A percentile compares a stretch with the other conserved stretches of the same genome.
Conservation (phyloP, 2,888 invertebrate genomes). For the Operophtera brumata region DNA sequence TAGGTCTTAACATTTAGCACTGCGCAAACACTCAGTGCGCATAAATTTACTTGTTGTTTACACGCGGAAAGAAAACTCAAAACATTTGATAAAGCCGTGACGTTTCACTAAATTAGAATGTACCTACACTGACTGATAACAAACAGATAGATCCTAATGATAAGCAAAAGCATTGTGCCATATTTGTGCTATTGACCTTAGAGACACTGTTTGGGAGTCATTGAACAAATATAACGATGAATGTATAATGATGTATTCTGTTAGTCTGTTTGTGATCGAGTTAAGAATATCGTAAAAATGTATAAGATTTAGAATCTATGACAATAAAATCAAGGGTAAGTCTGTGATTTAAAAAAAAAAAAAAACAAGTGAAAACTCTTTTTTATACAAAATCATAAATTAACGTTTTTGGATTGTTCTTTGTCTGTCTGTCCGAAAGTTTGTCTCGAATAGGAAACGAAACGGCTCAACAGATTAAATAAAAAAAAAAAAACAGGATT, state of each 20-base stretch:
- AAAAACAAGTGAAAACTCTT: too few species aligned
- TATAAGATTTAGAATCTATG: too few species aligned
- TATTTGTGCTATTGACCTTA: conserved; percentile 33
- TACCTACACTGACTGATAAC: conserved; percentile 13
- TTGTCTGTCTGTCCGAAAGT: too few species aligned
- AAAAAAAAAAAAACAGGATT: too few species aligned
- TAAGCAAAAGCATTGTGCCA: conserved; percentile 22
- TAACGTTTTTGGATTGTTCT: too few species aligned
- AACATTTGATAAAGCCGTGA: conserved; percentile 18
- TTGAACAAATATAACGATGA: not conserved
- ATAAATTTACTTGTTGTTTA: conserved; percentile 14
- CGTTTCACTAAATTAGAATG: conserved; percentile 2
- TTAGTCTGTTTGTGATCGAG: not conserved
- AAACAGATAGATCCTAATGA: not conserved
- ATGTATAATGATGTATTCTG: not conserved
- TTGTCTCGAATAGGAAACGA: too few species aligned
- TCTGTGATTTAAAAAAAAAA: too few species aligned
- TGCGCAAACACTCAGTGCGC: not conserved
- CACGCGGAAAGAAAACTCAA: conserved; percentile 16
- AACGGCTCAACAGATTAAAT: too few species aligned
- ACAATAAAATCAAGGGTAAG: too few species aligned
- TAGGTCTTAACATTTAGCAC: not conserved
- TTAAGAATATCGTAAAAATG: not conserved
- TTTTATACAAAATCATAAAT: too few species aligned
- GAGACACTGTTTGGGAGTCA: not conserved